These are phyloP conservation scores for Oryzaephilus surinamensis DNA, from an alignment of 1,140 invertebrate genomes.

Conservation along the genomic window DNA sequence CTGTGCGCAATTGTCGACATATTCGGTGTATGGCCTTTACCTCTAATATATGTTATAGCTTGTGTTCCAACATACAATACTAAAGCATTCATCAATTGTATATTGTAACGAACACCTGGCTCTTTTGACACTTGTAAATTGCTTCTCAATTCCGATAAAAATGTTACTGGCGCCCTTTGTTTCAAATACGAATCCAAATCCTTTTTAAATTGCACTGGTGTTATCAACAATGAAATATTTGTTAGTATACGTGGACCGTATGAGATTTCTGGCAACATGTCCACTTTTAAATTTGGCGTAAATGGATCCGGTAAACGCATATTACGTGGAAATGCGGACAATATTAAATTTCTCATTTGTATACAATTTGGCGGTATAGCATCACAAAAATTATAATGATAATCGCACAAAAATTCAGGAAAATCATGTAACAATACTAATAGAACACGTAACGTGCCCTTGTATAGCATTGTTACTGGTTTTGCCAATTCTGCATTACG, in stretches of 20 bases:
- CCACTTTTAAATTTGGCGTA: slow-evolving; percentile 93
- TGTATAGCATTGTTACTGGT: slow-evolving; percentile 87
- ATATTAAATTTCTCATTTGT: slow-evolving; percentile 95
- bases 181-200: slow-evolving; percentile 95
- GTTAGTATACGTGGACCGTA: slow-evolving; percentile 79
- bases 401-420: slow-evolving; percentile 97
- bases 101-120: slow-evolving; percentile 87
- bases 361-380: slow-evolving; percentile 98
- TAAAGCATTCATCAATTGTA: slow-evolving; percentile 91
- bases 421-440: slow-evolving; percentile 96
- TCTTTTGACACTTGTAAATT: slow-evolving; percentile 82
- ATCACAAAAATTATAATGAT: slow-evolving; percentile 99
- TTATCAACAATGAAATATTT: slow-evolving; percentile 81
- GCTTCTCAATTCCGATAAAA: slow-evolving; percentile 81
- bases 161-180: slow-evolving; percentile 87
- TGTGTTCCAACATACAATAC: slow-evolving; percentile 96
- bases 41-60: slow-evolving; percentile 81
- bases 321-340: slow-evolving; percentile 94
- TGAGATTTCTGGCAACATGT: slow-evolving; percentile 79
- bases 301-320: slow-evolving; percentile 98
- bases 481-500: slow-evolving; percentile 92
- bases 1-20: slow-evolving; percentile 95
- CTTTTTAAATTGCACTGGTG: slow-evolving; percentile 81
- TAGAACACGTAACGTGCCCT: slow-evolving; percentile 91
- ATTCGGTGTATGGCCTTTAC: slow-evolving; percentile 80